Evolutionary conservation across 92 coral and sea anemone species (phyloP).

Genomic region (Hydrozoanthus gracilis): DNA sequence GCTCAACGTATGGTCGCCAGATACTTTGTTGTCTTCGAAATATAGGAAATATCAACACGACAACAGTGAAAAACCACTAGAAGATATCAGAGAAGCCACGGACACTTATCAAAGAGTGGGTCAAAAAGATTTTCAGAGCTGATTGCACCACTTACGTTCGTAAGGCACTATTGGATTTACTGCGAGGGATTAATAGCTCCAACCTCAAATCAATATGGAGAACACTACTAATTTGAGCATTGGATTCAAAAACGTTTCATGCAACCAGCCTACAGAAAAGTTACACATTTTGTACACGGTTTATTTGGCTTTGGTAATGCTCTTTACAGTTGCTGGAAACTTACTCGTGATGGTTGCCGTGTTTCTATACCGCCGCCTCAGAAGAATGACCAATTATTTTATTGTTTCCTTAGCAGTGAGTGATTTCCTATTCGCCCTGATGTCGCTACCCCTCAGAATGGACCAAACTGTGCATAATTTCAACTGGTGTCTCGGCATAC

Average conservation of each 20-base stretch:
- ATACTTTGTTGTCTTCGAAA: no score
- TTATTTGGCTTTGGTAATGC: slow-evolving; percentile 74
- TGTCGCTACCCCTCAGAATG: slow-evolving; percentile 86
- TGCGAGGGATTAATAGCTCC: background rate
- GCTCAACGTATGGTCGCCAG: no score
- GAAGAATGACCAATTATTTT: slow-evolving; percentile 86
- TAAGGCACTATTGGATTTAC: background rate
- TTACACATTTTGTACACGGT: slow-evolving; percentile 65
- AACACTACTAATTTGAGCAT: background rate
- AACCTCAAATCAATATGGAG: slow-evolving; percentile 1
- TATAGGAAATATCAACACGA: no score
- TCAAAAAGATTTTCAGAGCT: background rate
- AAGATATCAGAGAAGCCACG: background rate
- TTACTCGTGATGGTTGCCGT: slow-evolving; percentile 86
- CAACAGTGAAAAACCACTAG: no score
- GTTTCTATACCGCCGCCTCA: slow-evolving; percentile 74
- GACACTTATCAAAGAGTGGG: background rate
- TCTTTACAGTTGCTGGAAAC: slow-evolving; percentile 86
- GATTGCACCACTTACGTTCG: background rate
- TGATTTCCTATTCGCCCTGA: slow-evolving; percentile 80
- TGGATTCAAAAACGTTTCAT: slow-evolving; percentile 28
- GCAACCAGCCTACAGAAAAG: slow-evolving; percentile 61
- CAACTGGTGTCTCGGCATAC: slow-evolving; percentile 82
- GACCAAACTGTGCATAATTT: slow-evolving; percentile 79
- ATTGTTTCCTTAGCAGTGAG: slow-evolving; percentile 90